Conservation (phyloP, 2,113 vertebrate species). For the Mus musculus region GRCm39 chrX:128864001-128864500, state of each 20-base stretch:
- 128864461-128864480: constrained; percentile 32
- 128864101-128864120: constrained; percentile 9
- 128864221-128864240: constrained; percentile 28
- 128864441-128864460: constrained; percentile 66
- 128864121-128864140: not conserved
- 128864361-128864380: constrained; percentile 67
- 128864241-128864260: constrained; percentile 30
- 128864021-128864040: constrained; percentile 41
- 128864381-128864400: constrained; percentile 61
- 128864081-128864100: not conserved
- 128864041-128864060: constrained; percentile 17
- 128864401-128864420: constrained; percentile 59
- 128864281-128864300: constrained; percentile 60
- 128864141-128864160: not conserved
- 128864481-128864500: constrained; percentile 63
- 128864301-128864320: constrained; percentile 69
- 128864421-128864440: constrained; percentile 31
- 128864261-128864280: constrained; percentile 61
- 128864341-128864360: constrained; percentile 58
- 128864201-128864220: constrained; percentile 28
- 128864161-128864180: not conserved
- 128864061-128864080: not conserved
- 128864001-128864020: not conserved
- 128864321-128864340: constrained; percentile 69
- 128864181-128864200: not conserved